Evolutionary conservation across 2,113 vertebrate genomes (phyloP).

Genomic region (Ageneiosus marmoratus): DNA sequence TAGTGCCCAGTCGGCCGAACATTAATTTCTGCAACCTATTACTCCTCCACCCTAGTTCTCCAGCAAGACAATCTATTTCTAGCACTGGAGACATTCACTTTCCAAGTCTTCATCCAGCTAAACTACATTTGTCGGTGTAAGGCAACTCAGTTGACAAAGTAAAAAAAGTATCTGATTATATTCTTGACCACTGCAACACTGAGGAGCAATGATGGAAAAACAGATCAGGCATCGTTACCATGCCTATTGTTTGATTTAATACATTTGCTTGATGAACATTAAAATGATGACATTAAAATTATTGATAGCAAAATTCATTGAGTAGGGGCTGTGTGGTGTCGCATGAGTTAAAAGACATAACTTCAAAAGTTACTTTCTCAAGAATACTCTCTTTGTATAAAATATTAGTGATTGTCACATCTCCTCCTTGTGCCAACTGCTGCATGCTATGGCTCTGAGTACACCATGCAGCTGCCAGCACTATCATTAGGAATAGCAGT

Average conservation of each 20-base stretch:
- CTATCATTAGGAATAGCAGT: too few relatives aligned
- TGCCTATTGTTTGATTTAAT: neutral
- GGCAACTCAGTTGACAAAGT: constrained; percentile 15
- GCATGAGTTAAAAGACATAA: neutral
- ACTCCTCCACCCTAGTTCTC: constrained; percentile 1
- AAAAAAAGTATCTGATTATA: neutral
- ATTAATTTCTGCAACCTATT: constrained; percentile 30
- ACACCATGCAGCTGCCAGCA: too few relatives aligned
- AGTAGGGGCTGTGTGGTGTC: neutral
- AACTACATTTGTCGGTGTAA: neutral
- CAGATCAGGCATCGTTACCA: neutral
- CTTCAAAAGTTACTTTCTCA: neutral
- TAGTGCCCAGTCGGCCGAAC: constrained; percentile 2
- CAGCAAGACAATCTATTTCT: neutral
- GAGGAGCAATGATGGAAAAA: constrained; percentile 11
- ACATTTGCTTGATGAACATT: neutral
- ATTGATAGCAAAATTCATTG: neutral
- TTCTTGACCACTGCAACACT: neutral
- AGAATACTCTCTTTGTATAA: neutral
- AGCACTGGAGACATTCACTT: neutral
- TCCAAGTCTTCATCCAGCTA: neutral
- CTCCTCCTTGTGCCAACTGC: too few relatives aligned
- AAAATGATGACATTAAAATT: neutral
- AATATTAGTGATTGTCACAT: neutral
- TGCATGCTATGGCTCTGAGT: too few relatives aligned